phyloP scores from a whole-genome alignment of 1,140 invertebrate species.

The Neodiprion fabricii region DNA sequence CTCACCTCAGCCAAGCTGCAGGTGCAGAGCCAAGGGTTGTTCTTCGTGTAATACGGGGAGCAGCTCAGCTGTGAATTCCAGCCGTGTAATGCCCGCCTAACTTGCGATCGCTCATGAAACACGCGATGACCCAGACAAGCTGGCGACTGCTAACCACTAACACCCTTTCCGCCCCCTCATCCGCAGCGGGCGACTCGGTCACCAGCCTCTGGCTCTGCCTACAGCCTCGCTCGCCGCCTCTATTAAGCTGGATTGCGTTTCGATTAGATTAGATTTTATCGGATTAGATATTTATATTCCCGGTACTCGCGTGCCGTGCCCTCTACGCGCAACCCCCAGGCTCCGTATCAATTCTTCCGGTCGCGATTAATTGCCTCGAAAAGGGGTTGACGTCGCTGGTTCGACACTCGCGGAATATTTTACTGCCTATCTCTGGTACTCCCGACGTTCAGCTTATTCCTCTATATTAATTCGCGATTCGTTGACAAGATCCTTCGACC shows the following conservation, averaged over 20 bases:
- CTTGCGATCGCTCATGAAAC: constrained; percentile 4
- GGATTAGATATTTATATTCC: constrained; percentile 5
- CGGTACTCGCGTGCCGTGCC: background rate
- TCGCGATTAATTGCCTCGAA: constrained; percentile 2
- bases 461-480: no score
- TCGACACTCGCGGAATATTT: background rate
- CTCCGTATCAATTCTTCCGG: constrained; percentile 7
- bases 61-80: background rate
- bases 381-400: background rate
- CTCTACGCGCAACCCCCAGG: background rate
- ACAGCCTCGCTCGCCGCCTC: background rate
- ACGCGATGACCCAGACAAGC: constrained; percentile 6
- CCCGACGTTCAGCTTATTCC: no score
- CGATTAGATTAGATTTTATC: constrained; percentile 3
- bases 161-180: background rate
- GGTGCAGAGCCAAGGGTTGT: no score
- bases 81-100: background rate
- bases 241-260: constrained; percentile 1
- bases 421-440: background rate
- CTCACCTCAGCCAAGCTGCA: no score
- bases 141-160: constrained; percentile 3
- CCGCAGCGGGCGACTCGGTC: background rate
- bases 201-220: background rate
- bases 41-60: background rate
- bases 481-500: no score